phyloP scores from a whole-genome alignment of 2,888 invertebrate genomes.

The Drosophila pseudotakahashii region DNA sequence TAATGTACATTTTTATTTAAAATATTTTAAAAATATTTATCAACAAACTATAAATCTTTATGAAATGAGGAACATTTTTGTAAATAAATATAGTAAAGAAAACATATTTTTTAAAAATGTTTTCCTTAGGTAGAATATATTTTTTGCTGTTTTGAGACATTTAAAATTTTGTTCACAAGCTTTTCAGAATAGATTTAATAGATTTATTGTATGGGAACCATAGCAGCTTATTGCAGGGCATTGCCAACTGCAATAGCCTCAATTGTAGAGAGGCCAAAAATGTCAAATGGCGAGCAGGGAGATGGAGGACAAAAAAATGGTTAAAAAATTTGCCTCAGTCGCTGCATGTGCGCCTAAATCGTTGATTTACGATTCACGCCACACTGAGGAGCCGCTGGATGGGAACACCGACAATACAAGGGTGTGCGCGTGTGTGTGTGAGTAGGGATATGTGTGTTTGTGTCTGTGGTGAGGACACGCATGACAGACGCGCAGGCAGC shows the following conservation, averaged over 20 bases:
- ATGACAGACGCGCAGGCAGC: slow-evolving; percentile 77
- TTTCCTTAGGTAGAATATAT: no score
- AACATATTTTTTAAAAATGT: no score
- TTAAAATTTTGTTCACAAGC: no score
- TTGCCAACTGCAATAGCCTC: slow-evolving; percentile 3
- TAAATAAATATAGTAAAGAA: no score
- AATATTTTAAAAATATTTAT: no score
- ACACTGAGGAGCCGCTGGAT: slow-evolving; percentile 73
- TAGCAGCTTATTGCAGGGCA: slow-evolving; percentile 25
- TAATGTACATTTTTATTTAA: no score
- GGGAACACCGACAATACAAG: slow-evolving; percentile 41
- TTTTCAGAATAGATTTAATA: neutral
- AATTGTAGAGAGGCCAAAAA: slow-evolving; percentile 45
- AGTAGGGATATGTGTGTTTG: slow-evolving; percentile 10
- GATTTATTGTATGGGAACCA: neutral
- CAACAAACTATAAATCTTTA: no score
- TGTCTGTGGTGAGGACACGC: slow-evolving; percentile 70
- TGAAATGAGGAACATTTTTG: no score
- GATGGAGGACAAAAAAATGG: slow-evolving; percentile 35
- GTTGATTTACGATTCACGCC: slow-evolving; percentile 81
- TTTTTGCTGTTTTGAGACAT: neutral
- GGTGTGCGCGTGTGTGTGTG: slow-evolving; percentile 9
- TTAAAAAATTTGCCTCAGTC: slow-evolving; percentile 45
- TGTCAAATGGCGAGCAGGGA: slow-evolving; percentile 55
- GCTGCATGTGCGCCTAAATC: slow-evolving; percentile 77